A percentile compares a stretch with the other conserved stretches of the same genome.
Evolutionary conservation across 2,888 invertebrate genomes (phyloP).

Genomic region (Orchestes rusci): DNA sequence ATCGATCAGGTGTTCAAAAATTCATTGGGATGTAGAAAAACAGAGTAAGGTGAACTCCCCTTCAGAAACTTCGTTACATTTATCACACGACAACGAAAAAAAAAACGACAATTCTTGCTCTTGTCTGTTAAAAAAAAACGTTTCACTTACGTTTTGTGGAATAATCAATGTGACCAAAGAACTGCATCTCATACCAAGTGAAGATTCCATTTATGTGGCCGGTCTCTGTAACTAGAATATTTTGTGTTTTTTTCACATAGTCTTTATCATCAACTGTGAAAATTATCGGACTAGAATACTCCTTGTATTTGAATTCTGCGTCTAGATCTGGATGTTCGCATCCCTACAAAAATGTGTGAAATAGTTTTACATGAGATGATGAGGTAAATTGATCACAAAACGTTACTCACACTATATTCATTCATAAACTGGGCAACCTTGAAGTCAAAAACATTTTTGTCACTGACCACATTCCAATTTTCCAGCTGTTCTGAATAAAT

Average conservation of each 20-base stretch:
- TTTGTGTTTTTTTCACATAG: conserved; percentile 21
- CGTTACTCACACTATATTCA: conserved; percentile 51
- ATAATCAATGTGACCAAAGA: conserved; percentile 42
- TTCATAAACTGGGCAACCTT: conserved; percentile 52
- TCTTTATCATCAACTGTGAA: conserved; percentile 28
- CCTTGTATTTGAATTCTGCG: conserved; percentile 41
- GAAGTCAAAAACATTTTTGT: conserved; percentile 50
- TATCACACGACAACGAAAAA: too few relatives aligned
- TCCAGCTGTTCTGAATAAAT: conserved; percentile 55
- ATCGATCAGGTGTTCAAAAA: too few relatives aligned
- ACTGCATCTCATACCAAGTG: conserved; percentile 51
- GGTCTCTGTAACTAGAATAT: conserved; percentile 35
- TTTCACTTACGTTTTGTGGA: conserved; percentile 41
- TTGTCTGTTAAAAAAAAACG: too few relatives aligned
- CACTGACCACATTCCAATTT: conserved; percentile 50
- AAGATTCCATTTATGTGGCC: conserved; percentile 49
- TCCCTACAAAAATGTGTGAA: conserved; percentile 36
- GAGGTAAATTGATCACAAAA: too few relatives aligned
- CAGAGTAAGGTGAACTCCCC: background rate
- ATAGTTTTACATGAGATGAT: background rate
- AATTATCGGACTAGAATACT: conserved; percentile 39
- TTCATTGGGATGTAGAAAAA: too few relatives aligned
- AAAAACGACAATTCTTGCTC: background rate
- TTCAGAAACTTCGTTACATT: too few relatives aligned
- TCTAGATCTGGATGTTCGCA: conserved; percentile 51